Conservation (phyloP, 2,113 vertebrate species). For the Rostratula benghalensis region DNA sequence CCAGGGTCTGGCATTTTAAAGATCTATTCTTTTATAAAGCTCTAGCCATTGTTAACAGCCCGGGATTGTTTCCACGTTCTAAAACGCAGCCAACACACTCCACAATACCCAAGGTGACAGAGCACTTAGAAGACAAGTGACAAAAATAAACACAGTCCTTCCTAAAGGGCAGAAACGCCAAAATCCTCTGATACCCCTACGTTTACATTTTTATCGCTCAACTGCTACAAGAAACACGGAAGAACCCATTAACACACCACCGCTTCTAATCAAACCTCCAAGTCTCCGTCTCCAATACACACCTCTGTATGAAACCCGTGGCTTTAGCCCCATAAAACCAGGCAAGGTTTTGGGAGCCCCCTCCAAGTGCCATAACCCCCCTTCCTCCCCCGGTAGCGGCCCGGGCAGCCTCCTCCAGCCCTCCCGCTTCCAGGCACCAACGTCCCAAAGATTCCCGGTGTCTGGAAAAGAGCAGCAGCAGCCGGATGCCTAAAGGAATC, state of each 20-base stretch:
- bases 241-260: not conserved
- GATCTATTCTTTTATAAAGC: not conserved
- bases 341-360: not conserved
- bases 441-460: accelerated
- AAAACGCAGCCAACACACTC: not conserved
- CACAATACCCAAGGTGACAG: not conserved
- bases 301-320: not conserved
- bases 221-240: not conserved
- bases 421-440: accelerated
- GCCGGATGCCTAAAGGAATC: not conserved
- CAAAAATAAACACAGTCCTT: not conserved
- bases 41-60: not conserved
- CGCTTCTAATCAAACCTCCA: not conserved
- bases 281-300: accelerated
- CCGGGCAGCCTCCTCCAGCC: not conserved
- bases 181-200: not conserved
- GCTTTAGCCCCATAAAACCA: not conserved
- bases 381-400: not conserved
- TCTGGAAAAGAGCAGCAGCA: not conserved
- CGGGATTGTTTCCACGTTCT: not conserved
- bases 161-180: not conserved
- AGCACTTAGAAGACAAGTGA: not conserved
- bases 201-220: not conserved
- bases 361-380: not conserved
- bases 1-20: not conserved